Base-by-base conservation (phyloP, 2,113 vertebrate species). In the Sclerurus mexicanus region DNA sequence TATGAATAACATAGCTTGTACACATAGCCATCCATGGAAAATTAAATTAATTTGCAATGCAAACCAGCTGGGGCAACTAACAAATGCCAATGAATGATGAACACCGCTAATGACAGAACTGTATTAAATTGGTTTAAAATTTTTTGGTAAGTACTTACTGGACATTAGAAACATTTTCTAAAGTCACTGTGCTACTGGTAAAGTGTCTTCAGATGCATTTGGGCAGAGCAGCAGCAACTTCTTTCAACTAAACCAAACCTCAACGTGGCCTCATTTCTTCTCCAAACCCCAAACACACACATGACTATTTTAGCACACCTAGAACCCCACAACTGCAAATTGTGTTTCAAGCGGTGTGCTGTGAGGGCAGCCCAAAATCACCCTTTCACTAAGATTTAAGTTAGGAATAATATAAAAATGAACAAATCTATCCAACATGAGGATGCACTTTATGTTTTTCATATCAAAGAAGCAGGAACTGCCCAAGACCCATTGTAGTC, bases 1-100 rank as follows among this genome's bases (percentile, higher is more conserved):
- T 78, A 64, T 62, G 64, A 92, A 85, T 74, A 89, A 92, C 68
- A 62, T 33, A 89, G 37, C 40, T 89, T 72, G 44, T 84, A 53
- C 44, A 83, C 31, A 89, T 59, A 72, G 17, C 14, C 60, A 78
- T 50, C 55, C 62, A 59, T 31, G 14, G 60, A 89, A 89, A 80
- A 86, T 63, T 64, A 63, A 86, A 68, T 94, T 82, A 87, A 95
- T 89, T 91, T 92, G 83, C 80, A 92, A 56, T 81, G 59, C 86
- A 94, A 84, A 95, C 31, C 69, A 93, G 22, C 47, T 68, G 25
- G 77, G 37, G 72, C 35, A 94, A 56, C 47, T 82, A 81, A 62
- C 1, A 2, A 89, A 89, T 60, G 78, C 49, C 49, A 87, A 33
- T 20, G 52, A 84, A 67, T 37, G 30, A 86, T 23, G 37, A 87